A percentile compares a stretch with the other conserved stretches of the same genome.
Conservation (phyloP, 2,888 invertebrate species). For the Synanthedon vespiformis region DNA sequence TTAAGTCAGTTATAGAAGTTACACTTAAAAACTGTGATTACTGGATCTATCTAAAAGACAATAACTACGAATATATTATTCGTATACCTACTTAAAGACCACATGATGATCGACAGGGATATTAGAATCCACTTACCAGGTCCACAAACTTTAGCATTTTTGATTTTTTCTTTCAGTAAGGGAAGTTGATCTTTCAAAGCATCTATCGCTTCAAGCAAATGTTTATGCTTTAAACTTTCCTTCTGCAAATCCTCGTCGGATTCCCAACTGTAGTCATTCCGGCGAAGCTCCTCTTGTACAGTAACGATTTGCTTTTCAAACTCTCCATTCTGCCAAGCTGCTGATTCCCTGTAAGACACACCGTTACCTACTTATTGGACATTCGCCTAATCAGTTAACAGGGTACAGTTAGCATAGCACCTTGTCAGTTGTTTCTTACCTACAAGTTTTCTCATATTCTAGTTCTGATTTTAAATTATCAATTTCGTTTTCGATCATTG, state of each 20-base stretch:
- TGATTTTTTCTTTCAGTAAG: conserved; percentile 51
- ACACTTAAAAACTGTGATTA: too few relatives aligned
- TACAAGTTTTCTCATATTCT: conserved; percentile 59
- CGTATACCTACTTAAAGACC: too few relatives aligned
- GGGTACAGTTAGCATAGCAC: too few relatives aligned
- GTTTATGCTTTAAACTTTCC: conserved; percentile 47
- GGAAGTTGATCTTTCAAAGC: conserved; percentile 46
- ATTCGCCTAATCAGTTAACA: not conserved
- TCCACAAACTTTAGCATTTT: conserved; percentile 59
- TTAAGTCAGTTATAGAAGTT: too few relatives aligned
- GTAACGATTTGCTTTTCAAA: conserved; percentile 55
- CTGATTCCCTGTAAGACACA: conserved; percentile 38
- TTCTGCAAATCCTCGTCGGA: conserved; percentile 46
- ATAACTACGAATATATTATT: too few relatives aligned
- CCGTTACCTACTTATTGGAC: not conserved
- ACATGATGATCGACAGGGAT: too few relatives aligned
- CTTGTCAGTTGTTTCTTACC: conserved; percentile 26
- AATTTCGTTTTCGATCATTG: conserved; percentile 58
- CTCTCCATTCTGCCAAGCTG: conserved; percentile 60
- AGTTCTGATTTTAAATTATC: conserved; percentile 55
- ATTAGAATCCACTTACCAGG: conserved; percentile 28
- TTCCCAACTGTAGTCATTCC: conserved; percentile 51
- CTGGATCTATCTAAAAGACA: too few relatives aligned
- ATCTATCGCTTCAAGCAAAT: conserved; percentile 49
- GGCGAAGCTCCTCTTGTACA: conserved; percentile 56